phyloP scores from a whole-genome alignment of 2,797 vertebrate species.

The Myotis myotis region DNA sequence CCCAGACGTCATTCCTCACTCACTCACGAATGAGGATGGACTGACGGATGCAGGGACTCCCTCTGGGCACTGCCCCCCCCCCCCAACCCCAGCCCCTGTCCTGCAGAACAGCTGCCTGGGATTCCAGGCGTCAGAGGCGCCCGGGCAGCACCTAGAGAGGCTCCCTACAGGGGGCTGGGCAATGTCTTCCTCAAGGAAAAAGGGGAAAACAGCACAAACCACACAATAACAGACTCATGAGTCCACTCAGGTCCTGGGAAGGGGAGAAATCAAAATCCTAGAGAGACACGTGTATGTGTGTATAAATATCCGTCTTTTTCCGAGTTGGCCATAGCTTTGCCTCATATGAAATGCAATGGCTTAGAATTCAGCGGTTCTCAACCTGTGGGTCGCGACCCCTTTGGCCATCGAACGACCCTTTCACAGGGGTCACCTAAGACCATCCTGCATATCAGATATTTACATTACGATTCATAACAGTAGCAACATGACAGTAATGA shows the following conservation, averaged over 20 bases:
- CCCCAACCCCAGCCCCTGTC: too few species aligned
- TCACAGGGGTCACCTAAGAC: too few species aligned
- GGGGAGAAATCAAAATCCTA: background rate
- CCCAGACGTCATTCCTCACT: background rate
- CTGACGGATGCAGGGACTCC: fast-evolving
- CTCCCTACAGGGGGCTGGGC: background rate
- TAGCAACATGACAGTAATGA: too few species aligned
- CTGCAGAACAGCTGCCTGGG: background rate
- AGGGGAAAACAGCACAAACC: background rate
- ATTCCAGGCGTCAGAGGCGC: background rate
- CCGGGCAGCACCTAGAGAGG: background rate
- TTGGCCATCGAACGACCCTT: too few species aligned
- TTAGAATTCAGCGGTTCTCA: too few species aligned
- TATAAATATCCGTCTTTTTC: background rate
- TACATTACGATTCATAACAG: too few species aligned
- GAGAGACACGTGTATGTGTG: fast-evolving
- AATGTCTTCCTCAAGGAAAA: background rate
- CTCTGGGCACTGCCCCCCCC: too few species aligned
- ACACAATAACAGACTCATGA: background rate
- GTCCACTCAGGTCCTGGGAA: background rate
- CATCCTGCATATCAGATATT: too few species aligned
- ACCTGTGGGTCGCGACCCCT: too few species aligned
- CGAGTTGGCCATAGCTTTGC: background rate
- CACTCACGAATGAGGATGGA: background rate
- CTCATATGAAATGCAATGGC: background rate